These are phyloP conservation scores for Malaclemys terrapin DNA, from an alignment of 2,113 vertebrate species.

Conservation along the genomic window DNA sequence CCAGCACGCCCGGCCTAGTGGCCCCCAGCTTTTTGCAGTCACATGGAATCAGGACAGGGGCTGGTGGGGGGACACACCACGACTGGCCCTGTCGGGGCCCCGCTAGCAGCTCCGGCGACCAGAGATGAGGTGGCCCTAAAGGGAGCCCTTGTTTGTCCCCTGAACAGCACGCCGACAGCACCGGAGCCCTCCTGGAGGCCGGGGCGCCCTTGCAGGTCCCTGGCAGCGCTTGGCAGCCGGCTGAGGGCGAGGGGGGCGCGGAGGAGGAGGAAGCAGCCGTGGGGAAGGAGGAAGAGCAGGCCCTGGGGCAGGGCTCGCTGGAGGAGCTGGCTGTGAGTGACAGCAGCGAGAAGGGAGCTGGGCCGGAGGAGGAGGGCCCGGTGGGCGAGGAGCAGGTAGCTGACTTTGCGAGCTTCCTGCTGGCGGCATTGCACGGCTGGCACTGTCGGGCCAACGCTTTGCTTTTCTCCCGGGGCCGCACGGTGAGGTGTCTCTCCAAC, in stretches of 20 bases:
- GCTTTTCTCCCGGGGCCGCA: slow-evolving; percentile 91
- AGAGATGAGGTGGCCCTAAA: neutral
- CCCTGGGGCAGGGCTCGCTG: slow-evolving; percentile 73
- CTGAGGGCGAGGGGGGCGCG: slow-evolving; percentile 70
- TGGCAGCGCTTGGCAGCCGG: slow-evolving; percentile 72
- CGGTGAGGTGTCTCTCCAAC: slow-evolving; percentile 89
- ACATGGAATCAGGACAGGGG: neutral
- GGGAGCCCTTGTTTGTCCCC: slow-evolving; percentile 26
- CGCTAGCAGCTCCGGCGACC: neutral
- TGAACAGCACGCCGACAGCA: slow-evolving; percentile 90
- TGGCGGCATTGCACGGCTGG: slow-evolving; percentile 94
- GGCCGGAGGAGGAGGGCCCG: slow-evolving; percentile 82
- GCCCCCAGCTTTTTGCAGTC: neutral
- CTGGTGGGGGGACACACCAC: neutral
- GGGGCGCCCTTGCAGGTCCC: slow-evolving; percentile 75
- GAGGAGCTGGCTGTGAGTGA: slow-evolving; percentile 75
- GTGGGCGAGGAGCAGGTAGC: slow-evolving; percentile 94
- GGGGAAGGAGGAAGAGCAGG: slow-evolving; percentile 67
- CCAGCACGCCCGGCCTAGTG: neutral
- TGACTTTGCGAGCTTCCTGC: slow-evolving; percentile 90
- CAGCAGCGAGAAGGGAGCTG: slow-evolving; percentile 67
- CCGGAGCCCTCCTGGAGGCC: slow-evolving; percentile 84
- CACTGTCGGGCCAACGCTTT: slow-evolving; percentile 93
- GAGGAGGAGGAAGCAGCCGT: slow-evolving; percentile 63
- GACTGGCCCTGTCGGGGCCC: neutral